Base-by-base conservation (phyloP, 2,797 vertebrate genomes). In the Rhyacichthys aspro region DNA sequence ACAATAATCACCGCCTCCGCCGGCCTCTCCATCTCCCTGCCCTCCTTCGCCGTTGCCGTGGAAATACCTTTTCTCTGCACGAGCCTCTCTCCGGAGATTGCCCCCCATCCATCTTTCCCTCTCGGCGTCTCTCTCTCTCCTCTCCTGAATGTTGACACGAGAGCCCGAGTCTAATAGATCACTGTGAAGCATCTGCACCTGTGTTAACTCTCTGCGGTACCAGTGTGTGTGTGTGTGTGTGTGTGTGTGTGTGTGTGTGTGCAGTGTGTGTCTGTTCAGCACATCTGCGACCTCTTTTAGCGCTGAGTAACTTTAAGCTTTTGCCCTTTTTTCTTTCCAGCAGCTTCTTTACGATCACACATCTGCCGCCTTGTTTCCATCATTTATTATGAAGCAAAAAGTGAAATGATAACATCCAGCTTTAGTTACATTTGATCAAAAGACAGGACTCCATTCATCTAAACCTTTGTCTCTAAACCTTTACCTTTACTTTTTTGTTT, bases 171-270 rank as follows among this genome's bases (percentile, higher is more conserved):
- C 86, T 86, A 84, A 89, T 90, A 82, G 87, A 90, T 90, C 83
- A 90, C 82, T 64, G 73, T 83, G 86, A 85, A 87, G 84, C 80
- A 88, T 85, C 83, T 87, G 86, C 84, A 89, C 85, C 87, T 89
- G 79, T 86, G 87, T 86, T 86, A 76, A 85, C 79, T 86, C 82
- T 88, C 88, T 76, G 72, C 63, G 81, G 85, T 79, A 82, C 39
- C 60, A 9, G 16, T 0, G 60, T 53, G 65, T 43, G 9, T 60
- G 65, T 39, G 37, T 61, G 14, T 53, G 45, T 64, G 68, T 53
- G 54, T 44, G 56, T 28, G 67, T 55, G 59, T 56, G 56, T 43
- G 41, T 43, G 43, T 61, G 39, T 43, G 54, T 64, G 59, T 37
- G 61, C 57, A n/a, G 4, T 18, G 45, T 43, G 2, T 3, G 36